Base-by-base conservation (phyloP, 2,888 invertebrate species). In the Tachina fera region DNA sequence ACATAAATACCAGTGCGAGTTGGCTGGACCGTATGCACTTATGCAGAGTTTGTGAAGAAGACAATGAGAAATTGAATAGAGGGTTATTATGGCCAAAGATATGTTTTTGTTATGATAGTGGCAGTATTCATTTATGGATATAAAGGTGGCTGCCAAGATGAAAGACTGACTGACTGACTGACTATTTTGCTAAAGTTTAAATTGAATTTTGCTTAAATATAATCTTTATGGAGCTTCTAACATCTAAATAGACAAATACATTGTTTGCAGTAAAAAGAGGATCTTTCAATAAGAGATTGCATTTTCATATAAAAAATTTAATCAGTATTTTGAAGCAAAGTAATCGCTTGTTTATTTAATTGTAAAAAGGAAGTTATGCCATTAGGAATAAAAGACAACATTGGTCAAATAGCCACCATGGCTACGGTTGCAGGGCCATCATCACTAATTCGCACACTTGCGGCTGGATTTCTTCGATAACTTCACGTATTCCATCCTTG, bases 161-260 rank as follows among this genome's bases (percentile, higher is more conserved):
- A 75, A 43, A 43, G 39, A 60, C 47, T 76, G 68, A 22, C 47
- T 67, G 31, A 67, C 39, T 45, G 72, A 47, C 47, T 56, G 61
- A 45, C 41, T 56, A n/a, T 58, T 39, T 76, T 58, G 19, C 51
- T 68, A 43, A 60, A 60, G 22, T 43, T 67, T 14, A 58, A 65
- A 67, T 67, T 58, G 41, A 74, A 47, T 67, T 80, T 80, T 41
- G 58, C 43, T 74, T 67, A 58, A 72, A 49, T 58, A 49, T 74
- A 74, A 80, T 63, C 80, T 67, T 67, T 56, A 58, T 65, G 41
- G 49, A 74, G 56, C 49, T 47, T 74, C 61, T 43, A 43, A 43
- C 39, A 53, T 43, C n/a, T 13, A n/a, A 16, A 14, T 3, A 11
- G 16, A 45, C 9, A 43, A 68, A 43, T 76, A 22, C 67, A 47